phyloP scores from a whole-genome alignment of 2,797 vertebrate genomes.

The Spondyliosoma cantharus region DNA sequence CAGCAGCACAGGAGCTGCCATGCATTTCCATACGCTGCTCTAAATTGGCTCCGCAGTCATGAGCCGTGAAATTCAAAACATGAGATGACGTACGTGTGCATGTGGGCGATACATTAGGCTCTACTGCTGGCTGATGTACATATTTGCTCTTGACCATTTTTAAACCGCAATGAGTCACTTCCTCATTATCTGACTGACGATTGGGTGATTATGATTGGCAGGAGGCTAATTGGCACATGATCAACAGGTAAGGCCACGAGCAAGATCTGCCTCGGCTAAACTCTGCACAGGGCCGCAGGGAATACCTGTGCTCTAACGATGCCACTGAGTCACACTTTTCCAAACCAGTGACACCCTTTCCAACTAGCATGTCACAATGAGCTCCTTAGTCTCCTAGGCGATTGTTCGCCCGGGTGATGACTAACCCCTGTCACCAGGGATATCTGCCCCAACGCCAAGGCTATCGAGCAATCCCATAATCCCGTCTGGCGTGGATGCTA shows the following conservation, averaged over 20 bases:
- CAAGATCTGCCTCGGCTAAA: neutral
- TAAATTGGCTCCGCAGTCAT: neutral
- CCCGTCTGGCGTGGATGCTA: conserved; percentile 44
- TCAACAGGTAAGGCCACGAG: conserved; percentile 6
- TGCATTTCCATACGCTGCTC: conserved; percentile 9
- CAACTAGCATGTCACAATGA: conserved; percentile 51
- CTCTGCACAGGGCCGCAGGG: conserved; percentile 33
- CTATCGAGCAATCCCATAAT: conserved; percentile 71
- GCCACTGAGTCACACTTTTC: conserved; percentile 53
- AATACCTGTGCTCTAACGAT: conserved; percentile 44
- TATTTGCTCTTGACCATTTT: conserved; percentile 19
- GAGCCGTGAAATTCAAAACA: conserved; percentile 38
- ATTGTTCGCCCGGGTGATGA: conserved; percentile 65
- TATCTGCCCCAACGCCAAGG: conserved; percentile 58
- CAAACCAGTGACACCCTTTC: conserved; percentile 59
- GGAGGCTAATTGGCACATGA: neutral
- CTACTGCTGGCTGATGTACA: conserved; percentile 1
- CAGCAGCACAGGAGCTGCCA: neutral
- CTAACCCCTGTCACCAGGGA: conserved; percentile 56
- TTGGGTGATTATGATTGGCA: conserved; percentile 24
- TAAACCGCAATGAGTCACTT: conserved; percentile 28
- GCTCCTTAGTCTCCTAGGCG: conserved; percentile 71
- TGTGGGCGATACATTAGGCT: neutral
- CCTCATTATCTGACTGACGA: conserved; percentile 34
- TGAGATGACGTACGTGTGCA: neutral